Conservation (phyloP, 1,140 invertebrate species). For the Hormaphis cornu region DNA sequence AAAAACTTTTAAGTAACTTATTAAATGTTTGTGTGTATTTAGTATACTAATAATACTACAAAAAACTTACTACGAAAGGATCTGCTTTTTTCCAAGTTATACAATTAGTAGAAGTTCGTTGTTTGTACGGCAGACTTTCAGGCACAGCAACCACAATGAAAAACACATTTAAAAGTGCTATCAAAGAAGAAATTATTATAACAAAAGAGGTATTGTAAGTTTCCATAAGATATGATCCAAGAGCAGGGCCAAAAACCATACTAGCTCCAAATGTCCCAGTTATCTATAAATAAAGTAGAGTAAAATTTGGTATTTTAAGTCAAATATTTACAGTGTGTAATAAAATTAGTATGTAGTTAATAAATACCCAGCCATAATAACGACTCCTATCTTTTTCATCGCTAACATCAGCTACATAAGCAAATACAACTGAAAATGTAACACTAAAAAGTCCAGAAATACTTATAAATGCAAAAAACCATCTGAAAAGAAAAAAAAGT, state of each 20-base stretch:
- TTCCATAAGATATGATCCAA: conserved; percentile 87
- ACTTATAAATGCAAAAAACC: conserved; percentile 99
- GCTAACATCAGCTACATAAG: conserved; percentile 99
- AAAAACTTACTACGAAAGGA: conserved; percentile 73
- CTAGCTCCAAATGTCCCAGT: conserved; percentile 98
- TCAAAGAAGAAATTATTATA: conserved; percentile 89
- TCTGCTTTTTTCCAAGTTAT: conserved; percentile 95
- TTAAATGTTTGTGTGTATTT: not conserved
- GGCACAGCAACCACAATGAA: conserved; percentile 97
- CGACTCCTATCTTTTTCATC: conserved; percentile 89
- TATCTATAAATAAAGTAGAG: conserved; percentile 47
- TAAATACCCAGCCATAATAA: conserved; percentile 84
- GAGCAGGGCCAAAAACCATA: conserved; percentile 91
- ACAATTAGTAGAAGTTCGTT: conserved; percentile 54
- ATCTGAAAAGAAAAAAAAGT: conserved; percentile 48
- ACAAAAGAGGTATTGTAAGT: conserved; percentile 86
- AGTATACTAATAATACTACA: no score
- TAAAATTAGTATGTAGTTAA: not conserved
- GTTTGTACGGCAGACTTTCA: conserved; percentile 92
- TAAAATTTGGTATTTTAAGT: not conserved
- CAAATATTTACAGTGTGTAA: not conserved
- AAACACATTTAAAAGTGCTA: conserved; percentile 92
- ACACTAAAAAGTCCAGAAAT: conserved; percentile 98
- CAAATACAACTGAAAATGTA: conserved; percentile 97
- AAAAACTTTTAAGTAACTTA: conserved; percentile 31